Base-by-base conservation (phyloP, 1,140 invertebrate species). In the Zaprionus inermis region DNA sequence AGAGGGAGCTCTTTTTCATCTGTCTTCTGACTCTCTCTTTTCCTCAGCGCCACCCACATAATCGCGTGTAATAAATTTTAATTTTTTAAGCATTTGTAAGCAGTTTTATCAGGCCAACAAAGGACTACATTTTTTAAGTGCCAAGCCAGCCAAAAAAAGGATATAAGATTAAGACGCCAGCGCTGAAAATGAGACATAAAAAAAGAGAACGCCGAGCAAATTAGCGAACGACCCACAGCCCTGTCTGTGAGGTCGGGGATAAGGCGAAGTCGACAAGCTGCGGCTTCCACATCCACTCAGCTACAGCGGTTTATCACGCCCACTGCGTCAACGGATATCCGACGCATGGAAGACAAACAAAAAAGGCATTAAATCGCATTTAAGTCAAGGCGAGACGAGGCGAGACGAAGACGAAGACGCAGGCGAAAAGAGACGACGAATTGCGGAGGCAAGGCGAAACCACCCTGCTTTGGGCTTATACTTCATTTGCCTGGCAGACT, bases 41-140 rank as follows among this genome's bases (percentile, higher is more conserved):
- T 12, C 16, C 20, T 20, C 22, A 11, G 30, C 4, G 32, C 28
- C 20, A 5, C 5, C 24, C 24, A 30, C 80, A 56, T 88, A 88
- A 88, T 88, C 83, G 80, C 83, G 52, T 88, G 81, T 89, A 89
- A 90, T 89, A 90, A 91, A 91, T 91, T 91, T 91, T 91, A 91
- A 89, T 81, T 91, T 91, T 91, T 84, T 79, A 88, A 91, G 81
- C 88, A 91, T 91, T 88, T 88, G 80, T 91, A 91, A 91, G 78
- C 88, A 88, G 46, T 91, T 91, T 91, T 91, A 91, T 91, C 88
- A 61, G 66, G 64, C 58, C 84, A 88, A 89, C 84, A 89, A 89
- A 89, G 78, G 78, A 69, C 80, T 69, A 81, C 78, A 74, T 57
- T 83, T 84, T 85, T 88, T 84, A 84, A 83, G 79, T 89, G 80